Conservation (phyloP, 2,113 vertebrate species). For the Stictonetta naevosa region DNA sequence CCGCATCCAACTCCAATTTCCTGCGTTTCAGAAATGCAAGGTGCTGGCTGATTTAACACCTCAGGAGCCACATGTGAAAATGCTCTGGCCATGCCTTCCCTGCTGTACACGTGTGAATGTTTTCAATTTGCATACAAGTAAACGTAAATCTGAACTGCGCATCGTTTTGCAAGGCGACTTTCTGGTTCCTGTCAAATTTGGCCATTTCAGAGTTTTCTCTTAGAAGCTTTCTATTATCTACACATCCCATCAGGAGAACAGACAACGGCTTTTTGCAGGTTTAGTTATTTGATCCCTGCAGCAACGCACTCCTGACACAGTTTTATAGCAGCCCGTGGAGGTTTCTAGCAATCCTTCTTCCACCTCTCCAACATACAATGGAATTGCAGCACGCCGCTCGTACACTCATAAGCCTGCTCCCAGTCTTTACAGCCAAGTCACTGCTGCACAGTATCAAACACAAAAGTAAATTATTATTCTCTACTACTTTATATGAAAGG, state of each 20-base stretch:
- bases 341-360: conserved; percentile 26
- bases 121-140: not conserved
- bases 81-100: not conserved
- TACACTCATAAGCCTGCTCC: not conserved
- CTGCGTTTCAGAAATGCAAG: not conserved
- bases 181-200: not conserved
- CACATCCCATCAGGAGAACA: not conserved
- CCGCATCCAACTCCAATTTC: not conserved
- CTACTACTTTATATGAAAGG: conserved; percentile 5
- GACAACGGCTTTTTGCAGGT: conserved; percentile 1
- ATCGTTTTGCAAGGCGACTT: not conserved
- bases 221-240: not conserved
- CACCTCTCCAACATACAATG: not conserved
- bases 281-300: conserved; percentile 36
- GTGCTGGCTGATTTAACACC: conserved; percentile 17
- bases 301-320: not conserved
- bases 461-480: conserved; percentile 44
- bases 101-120: not conserved
- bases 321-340: conserved; percentile 35
- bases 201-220: not conserved
- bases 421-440: conserved; percentile 29
- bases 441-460: conserved; percentile 38
- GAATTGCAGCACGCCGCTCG: not conserved
- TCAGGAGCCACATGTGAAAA: not conserved
- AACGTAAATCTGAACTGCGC: not conserved